Evolutionary conservation across 2,797 vertebrate species (phyloP).

Genomic region (Echiichthys vipera): DNA sequence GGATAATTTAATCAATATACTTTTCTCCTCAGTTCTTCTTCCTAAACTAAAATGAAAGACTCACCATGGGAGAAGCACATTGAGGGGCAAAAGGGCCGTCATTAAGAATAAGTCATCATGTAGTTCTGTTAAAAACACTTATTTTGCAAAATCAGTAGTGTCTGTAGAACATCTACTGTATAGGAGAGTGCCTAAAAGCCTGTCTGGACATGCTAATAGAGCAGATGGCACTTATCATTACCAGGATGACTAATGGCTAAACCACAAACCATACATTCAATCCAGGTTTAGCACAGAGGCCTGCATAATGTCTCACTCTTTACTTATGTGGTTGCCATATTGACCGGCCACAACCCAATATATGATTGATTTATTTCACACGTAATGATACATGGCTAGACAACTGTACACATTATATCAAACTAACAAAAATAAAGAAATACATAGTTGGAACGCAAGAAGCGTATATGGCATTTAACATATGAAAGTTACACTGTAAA

Average conservation of each 20-base stretch:
- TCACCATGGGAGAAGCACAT: slow-evolving; percentile 29
- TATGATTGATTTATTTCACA: slow-evolving; percentile 87
- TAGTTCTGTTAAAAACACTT: slow-evolving; percentile 51
- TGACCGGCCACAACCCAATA: slow-evolving; percentile 81
- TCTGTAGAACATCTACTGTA: slow-evolving; percentile 42
- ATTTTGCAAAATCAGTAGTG: slow-evolving; percentile 55
- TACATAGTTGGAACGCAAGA: slow-evolving; percentile 84
- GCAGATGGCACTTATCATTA: slow-evolving; percentile 73
- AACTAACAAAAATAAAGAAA: slow-evolving; percentile 87
- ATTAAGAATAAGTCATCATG: slow-evolving; percentile 39
- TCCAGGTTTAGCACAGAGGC: slow-evolving; percentile 56
- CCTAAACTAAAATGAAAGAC: slow-evolving; percentile 33
- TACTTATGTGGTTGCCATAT: slow-evolving; percentile 72
- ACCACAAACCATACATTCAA: slow-evolving; percentile 75
- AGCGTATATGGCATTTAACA: slow-evolving; percentile 86
- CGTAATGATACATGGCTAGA: slow-evolving; percentile 87
- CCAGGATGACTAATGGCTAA: slow-evolving; percentile 71
- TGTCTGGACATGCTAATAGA: slow-evolving; percentile 60
- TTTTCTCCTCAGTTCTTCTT: slow-evolving; percentile 18
- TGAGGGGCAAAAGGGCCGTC: slow-evolving; percentile 44
- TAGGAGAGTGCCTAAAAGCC: slow-evolving; percentile 66
- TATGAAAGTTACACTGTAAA: slow-evolving; percentile 87
- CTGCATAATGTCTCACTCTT: slow-evolving; percentile 67
- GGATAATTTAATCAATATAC: slow-evolving; percentile 15
- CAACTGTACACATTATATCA: slow-evolving; percentile 87